Conservation (phyloP, 1,140 invertebrate genomes). For the Zelostemma sp. region DNA sequence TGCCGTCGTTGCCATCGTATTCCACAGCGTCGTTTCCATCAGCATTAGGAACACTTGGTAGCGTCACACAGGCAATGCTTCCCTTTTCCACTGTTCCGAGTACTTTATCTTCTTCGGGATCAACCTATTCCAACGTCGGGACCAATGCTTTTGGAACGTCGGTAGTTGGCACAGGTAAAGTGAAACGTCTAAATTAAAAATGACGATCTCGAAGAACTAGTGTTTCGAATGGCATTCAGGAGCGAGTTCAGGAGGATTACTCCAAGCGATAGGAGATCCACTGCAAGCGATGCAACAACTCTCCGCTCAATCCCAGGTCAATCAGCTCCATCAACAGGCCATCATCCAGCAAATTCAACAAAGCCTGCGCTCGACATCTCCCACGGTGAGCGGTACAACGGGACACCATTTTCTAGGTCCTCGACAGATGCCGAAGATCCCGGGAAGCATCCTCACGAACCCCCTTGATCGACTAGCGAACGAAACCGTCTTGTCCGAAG, state of each 20-base stretch:
- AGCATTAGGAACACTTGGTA: slow-evolving; percentile 56
- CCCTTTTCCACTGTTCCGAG: slow-evolving; percentile 60
- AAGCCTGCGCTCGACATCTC: slow-evolving; percentile 64
- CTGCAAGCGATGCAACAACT: slow-evolving; percentile 68
- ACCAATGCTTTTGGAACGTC: slow-evolving; percentile 66
- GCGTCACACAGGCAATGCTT: slow-evolving; percentile 61
- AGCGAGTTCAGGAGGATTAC: slow-evolving; percentile 59
- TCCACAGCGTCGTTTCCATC: slow-evolving; percentile 63
- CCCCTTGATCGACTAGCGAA: slow-evolving; percentile 63
- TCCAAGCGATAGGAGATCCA: slow-evolving; percentile 65
- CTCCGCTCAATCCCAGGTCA: slow-evolving; percentile 67
- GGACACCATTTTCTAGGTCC: slow-evolving; percentile 63
- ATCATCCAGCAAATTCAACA: slow-evolving; percentile 69
- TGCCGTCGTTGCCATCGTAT: slow-evolving; percentile 60
- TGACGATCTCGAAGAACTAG: too few species aligned
- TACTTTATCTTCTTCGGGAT: slow-evolving; percentile 59
- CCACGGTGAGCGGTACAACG: slow-evolving; percentile 54
- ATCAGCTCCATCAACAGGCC: slow-evolving; percentile 67
- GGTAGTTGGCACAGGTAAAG: slow-evolving; percentile 59
- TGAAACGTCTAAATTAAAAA: too few species aligned
- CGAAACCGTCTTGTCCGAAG: slow-evolving; percentile 67
- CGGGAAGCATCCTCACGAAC: slow-evolving; percentile 66
- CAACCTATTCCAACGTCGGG: slow-evolving; percentile 65
- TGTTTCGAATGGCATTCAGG: slow-evolving; percentile 42
- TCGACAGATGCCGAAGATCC: slow-evolving; percentile 72